These are phyloP conservation scores for Bolinopsis microptera DNA, from an alignment of 37 sponge, comb jelly and placozoan species.

Conservation along the genomic window DNA sequence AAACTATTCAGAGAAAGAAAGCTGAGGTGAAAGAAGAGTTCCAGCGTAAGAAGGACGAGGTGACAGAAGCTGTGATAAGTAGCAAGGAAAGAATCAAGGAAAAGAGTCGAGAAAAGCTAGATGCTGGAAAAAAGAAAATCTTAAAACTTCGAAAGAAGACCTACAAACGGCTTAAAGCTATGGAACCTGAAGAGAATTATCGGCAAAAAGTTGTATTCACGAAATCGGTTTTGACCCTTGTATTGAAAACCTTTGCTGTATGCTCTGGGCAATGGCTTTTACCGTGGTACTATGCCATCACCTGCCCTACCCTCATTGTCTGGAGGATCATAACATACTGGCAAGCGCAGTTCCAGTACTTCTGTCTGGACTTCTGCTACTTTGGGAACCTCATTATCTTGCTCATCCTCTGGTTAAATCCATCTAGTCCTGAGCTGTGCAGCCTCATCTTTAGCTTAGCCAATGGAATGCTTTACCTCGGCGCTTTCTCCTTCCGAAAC, in stretches of 20 bases:
- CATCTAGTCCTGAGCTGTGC: constrained; percentile 33
- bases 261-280: constrained; percentile 62
- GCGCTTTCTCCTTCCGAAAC: constrained; percentile 62
- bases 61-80: not conserved
- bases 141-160: not conserved
- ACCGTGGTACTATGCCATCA: constrained; percentile 51
- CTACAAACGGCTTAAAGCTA: constrained; percentile 21
- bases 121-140: constrained; percentile 1
- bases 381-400: constrained; percentile 56
- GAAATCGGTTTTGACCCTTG: constrained; percentile 19
- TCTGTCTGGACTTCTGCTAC: constrained; percentile 62
- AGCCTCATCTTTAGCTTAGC: not conserved
- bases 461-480: constrained; percentile 39
- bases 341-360: constrained; percentile 54
- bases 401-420: constrained; percentile 43
- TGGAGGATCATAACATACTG: constrained; percentile 66
- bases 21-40: constrained; percentile 31
- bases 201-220: constrained; percentile 16
- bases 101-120: constrained; percentile 33
- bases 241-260: constrained; percentile 47
- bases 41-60: constrained; percentile 9
- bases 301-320: constrained; percentile 24
- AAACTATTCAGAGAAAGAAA: constrained; percentile 19
- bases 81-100: constrained; percentile 8
- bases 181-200: constrained; percentile 29